These are phyloP conservation scores for Hymenopus coronatus DNA, from an alignment of 2,888 invertebrate genomes.

Conservation along the genomic window DNA sequence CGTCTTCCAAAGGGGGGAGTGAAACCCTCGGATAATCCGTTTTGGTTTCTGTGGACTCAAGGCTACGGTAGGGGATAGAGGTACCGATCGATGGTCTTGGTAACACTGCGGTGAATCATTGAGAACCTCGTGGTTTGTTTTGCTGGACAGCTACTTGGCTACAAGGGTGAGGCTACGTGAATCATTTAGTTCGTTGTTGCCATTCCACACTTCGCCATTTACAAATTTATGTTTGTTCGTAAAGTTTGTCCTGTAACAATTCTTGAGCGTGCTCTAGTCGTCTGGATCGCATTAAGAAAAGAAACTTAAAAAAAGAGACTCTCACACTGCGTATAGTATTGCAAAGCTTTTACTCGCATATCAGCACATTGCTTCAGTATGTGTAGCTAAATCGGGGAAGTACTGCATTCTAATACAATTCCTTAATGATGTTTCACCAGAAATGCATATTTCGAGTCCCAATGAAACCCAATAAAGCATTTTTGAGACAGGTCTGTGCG, in stretches of 20 bases:
- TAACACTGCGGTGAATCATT: background rate
- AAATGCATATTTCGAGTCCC: no score
- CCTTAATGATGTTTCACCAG: no score
- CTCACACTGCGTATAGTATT: no score
- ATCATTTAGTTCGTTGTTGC: background rate
- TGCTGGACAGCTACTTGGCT: background rate
- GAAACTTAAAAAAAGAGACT: no score
- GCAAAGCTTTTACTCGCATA: no score
- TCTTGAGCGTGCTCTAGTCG: background rate
- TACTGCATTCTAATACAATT: no score
- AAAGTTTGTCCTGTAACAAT: background rate
- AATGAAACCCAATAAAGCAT: no score
- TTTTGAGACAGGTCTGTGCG: no score
- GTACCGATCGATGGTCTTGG: background rate
- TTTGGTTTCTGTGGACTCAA: background rate
- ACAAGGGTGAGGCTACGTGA: background rate
- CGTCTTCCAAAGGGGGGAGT: background rate
- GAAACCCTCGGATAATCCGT: background rate
- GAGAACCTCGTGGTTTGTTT: background rate
- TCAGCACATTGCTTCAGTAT: no score
- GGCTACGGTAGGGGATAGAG: background rate
- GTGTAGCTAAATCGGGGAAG: no score
- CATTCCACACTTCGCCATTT: background rate
- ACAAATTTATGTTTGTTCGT: background rate
- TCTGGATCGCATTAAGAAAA: background rate